These are phyloP conservation scores for Dasysyrphus tricinctus DNA, from an alignment of 2,888 invertebrate genomes.

Conservation along the genomic window DNA sequence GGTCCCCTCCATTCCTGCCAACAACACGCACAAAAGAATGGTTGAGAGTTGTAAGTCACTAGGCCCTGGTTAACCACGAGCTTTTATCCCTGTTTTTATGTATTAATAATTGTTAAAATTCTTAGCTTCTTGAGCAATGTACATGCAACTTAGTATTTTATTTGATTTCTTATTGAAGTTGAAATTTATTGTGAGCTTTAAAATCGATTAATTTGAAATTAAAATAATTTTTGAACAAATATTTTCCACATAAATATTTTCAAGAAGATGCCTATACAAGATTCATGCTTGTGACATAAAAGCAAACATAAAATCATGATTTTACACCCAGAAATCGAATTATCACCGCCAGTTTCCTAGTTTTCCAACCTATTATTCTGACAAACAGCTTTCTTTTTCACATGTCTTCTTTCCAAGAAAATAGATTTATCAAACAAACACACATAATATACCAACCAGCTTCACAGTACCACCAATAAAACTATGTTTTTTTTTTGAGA, in stretches of 20 bases:
- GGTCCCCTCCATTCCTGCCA: too few species aligned
- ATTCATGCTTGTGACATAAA: background rate
- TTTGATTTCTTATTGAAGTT: too few species aligned
- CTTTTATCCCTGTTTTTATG: too few species aligned
- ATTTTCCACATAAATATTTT: background rate
- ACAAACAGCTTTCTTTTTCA: slow-evolving; percentile 31
- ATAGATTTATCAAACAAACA: slow-evolving; percentile 39
- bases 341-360: background rate
- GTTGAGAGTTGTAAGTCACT: too few species aligned
- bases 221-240: too few species aligned
- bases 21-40: too few species aligned
- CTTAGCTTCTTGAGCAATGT: too few species aligned
- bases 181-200: too few species aligned
- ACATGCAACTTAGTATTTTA: too few species aligned
- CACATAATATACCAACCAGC: background rate
- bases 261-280: background rate
- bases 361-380: background rate
- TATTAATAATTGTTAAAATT: too few species aligned
- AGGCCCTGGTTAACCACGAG: too few species aligned
- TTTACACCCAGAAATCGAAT: background rate
- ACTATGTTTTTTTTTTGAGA: background rate
- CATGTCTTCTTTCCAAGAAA: slow-evolving; percentile 28
- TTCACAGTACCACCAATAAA: slow-evolving; percentile 12
- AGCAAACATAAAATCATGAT: background rate
- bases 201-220: too few species aligned